These are phyloP conservation scores for Microtus oregoni DNA, from an alignment of 2,113 vertebrate genomes.

Conservation along the genomic window DNA sequence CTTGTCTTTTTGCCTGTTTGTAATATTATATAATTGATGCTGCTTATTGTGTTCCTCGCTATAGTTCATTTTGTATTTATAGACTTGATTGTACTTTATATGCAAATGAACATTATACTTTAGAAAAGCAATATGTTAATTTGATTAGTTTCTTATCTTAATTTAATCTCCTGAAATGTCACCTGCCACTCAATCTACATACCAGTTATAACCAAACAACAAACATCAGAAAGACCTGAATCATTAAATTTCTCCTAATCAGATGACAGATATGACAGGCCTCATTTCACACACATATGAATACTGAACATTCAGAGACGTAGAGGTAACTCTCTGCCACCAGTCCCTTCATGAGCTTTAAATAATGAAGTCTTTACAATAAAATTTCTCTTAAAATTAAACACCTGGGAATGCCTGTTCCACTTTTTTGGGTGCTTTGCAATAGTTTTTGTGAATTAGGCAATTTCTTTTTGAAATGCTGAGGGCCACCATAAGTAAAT, in stretches of 20 bases:
- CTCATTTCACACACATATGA: slow-evolving; percentile 77
- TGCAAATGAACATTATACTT: slow-evolving; percentile 87
- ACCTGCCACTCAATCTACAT: slow-evolving; percentile 88
- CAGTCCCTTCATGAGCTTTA: background rate
- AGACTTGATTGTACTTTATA: slow-evolving; percentile 83
- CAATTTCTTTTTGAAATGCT: slow-evolving; percentile 37
- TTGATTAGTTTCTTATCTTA: slow-evolving; percentile 86
- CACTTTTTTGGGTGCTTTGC: slow-evolving; percentile 39
- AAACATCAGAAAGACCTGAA: slow-evolving; percentile 80
- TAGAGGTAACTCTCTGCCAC: slow-evolving; percentile 20
- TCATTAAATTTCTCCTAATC: slow-evolving; percentile 85
- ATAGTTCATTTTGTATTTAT: slow-evolving; percentile 84
- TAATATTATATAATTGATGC: slow-evolving; percentile 68
- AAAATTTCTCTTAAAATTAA: slow-evolving; percentile 68
- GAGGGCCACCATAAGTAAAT: slow-evolving; percentile 60
- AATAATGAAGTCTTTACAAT: slow-evolving; percentile 71
- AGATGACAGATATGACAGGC: slow-evolving; percentile 79
- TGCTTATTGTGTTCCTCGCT: slow-evolving; percentile 71
- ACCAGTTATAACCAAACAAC: slow-evolving; percentile 81
- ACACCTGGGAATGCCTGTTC: slow-evolving; percentile 63
- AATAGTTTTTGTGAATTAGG: slow-evolving; percentile 37
- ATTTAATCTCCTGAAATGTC: slow-evolving; percentile 87
- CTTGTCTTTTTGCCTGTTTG: slow-evolving; percentile 15
- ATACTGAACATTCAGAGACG: slow-evolving; percentile 78
- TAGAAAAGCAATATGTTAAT: slow-evolving; percentile 86